Evolutionary conservation across 2,888 invertebrate species (phyloP), one percentile per base, ranked within the genome.

Genomic region (Acleris holmiana): DNA sequence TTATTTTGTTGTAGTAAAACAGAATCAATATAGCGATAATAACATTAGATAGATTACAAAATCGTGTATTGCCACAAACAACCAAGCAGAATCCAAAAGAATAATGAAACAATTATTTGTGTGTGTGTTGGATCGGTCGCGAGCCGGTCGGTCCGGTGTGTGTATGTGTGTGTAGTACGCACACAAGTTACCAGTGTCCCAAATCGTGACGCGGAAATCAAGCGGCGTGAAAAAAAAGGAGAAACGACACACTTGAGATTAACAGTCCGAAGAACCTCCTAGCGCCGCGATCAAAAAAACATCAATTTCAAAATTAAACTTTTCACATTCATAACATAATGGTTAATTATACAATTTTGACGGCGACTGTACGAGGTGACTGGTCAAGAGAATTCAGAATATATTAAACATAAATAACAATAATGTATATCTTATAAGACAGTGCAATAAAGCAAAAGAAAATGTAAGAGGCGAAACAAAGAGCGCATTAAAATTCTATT

Each of bases 191-290:
- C 91, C 93, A 92, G 92, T 91, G 90, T 93, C 84, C 91, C 85
- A 88, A 86, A 90, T 82, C 83, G 91, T 92, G 91, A 88, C 90
- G 91, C 87, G 85, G 74, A 76, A 80, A 87, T 90, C 90, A 91
- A 92, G 92, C 92, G 91, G 92, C 92, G 92, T 92, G 92, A 89
- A 92, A 90, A 66, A 79, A 90, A 88, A 89, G 88, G 86, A 91
- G 86, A 91, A 90, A 91, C 87, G 89, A 88, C 88, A 89, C 87
- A 89, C 85, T 86, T 90, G 84, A 90, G 86, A 88, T 86, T 88
- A 79, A 85, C 78, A 84, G 71, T 79, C 83, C 80, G 77, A 75
- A 78, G 71, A 78, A 69, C 80, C 79, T 77, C 73, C 74, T 70
- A 80, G 71, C 73, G 77, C 74, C 77, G 80, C 81, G 76, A 77